These are phyloP conservation scores for Eulemur rufifrons DNA, from an alignment of 2,113 vertebrate genomes.

Conservation along the genomic window DNA sequence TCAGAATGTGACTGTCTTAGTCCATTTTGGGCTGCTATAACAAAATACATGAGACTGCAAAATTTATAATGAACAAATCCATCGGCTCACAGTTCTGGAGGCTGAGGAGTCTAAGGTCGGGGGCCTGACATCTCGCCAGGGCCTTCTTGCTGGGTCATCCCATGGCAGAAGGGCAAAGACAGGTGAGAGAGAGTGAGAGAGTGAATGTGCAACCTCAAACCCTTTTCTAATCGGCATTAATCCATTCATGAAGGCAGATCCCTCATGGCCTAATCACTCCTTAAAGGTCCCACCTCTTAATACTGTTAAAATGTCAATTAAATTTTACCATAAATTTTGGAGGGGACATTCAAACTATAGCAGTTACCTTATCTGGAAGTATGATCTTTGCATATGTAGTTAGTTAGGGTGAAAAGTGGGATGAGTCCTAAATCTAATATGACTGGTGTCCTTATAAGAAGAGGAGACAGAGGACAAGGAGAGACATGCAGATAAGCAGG, in stretches of 20 bases:
- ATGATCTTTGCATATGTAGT: background rate
- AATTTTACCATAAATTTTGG: background rate
- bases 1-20: background rate
- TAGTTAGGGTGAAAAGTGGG: background rate
- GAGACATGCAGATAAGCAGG: background rate
- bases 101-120: background rate
- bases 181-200: background rate
- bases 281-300: background rate
- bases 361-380: background rate
- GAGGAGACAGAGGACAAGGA: background rate
- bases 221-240: background rate
- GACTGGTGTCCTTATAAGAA: background rate
- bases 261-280: background rate
- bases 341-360: background rate
- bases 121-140: background rate
- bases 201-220: too few species aligned
- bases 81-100: background rate
- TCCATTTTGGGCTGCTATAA: background rate
- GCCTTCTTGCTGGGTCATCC: background rate
- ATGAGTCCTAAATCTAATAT: background rate
- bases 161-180: background rate
- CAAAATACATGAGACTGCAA: background rate
- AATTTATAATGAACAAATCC: background rate
- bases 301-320: background rate
- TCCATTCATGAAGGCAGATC: background rate